Base-by-base conservation (phyloP, 2,113 vertebrate genomes). In the Oreotragus oreotragus region DNA sequence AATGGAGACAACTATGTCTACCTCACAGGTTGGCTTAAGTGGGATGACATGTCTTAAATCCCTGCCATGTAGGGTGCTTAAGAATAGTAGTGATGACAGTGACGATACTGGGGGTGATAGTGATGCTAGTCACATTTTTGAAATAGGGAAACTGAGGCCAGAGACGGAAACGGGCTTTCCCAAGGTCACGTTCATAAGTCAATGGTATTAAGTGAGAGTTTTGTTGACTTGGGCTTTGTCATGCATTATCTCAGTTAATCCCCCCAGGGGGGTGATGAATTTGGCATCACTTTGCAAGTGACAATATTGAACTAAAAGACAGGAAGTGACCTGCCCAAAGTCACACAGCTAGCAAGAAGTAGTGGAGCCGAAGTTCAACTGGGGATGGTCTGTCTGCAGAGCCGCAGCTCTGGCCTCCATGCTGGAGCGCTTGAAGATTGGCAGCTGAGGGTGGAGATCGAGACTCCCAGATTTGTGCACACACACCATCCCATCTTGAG, bases 81-180 rank as follows among this genome's bases (percentile, higher is more conserved):
- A 4, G 49, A 43, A 10, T 10, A 27, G 23, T 14, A 17, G 36
- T 27, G 6, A 5, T 14, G 36, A 23, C 27, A 49, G 36, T 12
- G n/a, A 49, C 0, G 2, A 25, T 47, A 2, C 57, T 80, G 19
- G 25, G 8, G n/a, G 45, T 14, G 30, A 49, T 4, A 25, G 30
- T 47, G 23, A 49, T 16, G 16, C 39, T 55, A 33, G 9, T 49
- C 49, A 70, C 14, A 12, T 64, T 85, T 49, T 47, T n/a, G 47
- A 80, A 58, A 13, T 23, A 47, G 60, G 62, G 89, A 98, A 97
- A 95, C 80, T 23, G 92, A 97, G 88, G 96, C 76, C 79, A 95
- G 5, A 0, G 84, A 95, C 84, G 58, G 57, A 16, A 70, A 58
- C 15, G 27, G 73, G 64, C 45, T 39, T 58, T 57, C n/a, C 73